Conservation (phyloP, 2,888 invertebrate genomes). For the Oligia latruncula region DNA sequence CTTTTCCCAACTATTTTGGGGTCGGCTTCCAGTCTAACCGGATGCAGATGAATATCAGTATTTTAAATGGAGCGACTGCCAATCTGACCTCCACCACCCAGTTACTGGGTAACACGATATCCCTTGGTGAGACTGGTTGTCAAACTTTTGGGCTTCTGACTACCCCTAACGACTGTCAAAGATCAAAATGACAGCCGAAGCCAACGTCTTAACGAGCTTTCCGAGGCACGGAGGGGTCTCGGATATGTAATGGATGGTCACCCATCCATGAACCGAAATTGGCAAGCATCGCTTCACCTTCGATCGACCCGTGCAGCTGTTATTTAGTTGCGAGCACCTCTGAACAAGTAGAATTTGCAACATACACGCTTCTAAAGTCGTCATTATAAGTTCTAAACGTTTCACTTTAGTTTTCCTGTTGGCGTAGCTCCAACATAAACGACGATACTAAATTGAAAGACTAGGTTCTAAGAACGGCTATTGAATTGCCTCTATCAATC, state of each 20-base stretch:
- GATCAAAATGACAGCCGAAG: too few relatives aligned
- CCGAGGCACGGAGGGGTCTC: not conserved
- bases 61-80: too few relatives aligned
- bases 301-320: not conserved
- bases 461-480: conserved; percentile 62
- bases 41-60: too few relatives aligned
- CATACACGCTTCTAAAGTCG: conserved; percentile 44
- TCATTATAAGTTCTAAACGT: conserved; percentile 52
- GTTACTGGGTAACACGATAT: too few relatives aligned
- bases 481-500: conserved; percentile 55
- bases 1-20: not conserved
- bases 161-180: too few relatives aligned
- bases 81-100: too few relatives aligned
- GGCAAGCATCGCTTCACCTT: not conserved
- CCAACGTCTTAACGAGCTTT: too few relatives aligned
- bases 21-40: not conserved
- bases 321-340: not conserved
- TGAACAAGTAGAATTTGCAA: not conserved
- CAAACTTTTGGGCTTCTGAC: too few relatives aligned
- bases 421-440: conserved; percentile 64
- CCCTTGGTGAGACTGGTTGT: too few relatives aligned
- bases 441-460: conserved; percentile 47
- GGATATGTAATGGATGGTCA: not conserved
- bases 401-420: conserved; percentile 68
- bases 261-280: not conserved